Conservation (phyloP, 2,797 vertebrate genomes). For the Cichlasoma orientale region DNA sequence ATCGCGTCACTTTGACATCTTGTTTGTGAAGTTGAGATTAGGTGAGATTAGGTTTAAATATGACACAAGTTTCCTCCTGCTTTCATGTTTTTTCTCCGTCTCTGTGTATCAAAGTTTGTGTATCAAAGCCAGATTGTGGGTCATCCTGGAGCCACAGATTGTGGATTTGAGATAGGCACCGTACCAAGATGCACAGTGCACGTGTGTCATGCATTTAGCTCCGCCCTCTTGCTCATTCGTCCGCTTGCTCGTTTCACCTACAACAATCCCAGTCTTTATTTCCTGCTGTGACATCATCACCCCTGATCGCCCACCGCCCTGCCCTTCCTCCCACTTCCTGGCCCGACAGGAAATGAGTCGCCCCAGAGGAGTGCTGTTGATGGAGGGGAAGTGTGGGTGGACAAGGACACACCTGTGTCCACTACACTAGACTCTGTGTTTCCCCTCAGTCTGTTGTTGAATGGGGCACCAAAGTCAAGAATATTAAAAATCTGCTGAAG, state of each 20-base stretch:
- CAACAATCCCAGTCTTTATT: conserved; percentile 70
- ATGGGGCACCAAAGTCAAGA: conserved; percentile 20
- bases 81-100: background rate
- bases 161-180: background rate
- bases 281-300: conserved; percentile 67
- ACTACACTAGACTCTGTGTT: conserved; percentile 59
- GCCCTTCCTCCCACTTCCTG: conserved; percentile 71
- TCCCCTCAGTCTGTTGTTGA: conserved; percentile 41
- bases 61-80: background rate
- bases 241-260: conserved; percentile 22
- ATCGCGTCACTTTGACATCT: background rate
- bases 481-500: background rate
- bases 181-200: background rate
- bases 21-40: background rate
- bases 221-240: conserved; percentile 7
- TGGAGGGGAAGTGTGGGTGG: conserved; percentile 46
- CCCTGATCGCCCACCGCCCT: conserved; percentile 12
- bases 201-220: background rate
- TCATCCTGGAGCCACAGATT: background rate
- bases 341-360: conserved; percentile 63
- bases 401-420: conserved; percentile 78
- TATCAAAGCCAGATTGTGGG: too few species aligned
- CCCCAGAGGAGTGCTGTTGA: conserved; percentile 35
- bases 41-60: background rate
- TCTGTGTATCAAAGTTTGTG: background rate